These are phyloP conservation scores for Vultur gryphus DNA, from an alignment of 2,797 vertebrate species.

Conservation along the genomic window DNA sequence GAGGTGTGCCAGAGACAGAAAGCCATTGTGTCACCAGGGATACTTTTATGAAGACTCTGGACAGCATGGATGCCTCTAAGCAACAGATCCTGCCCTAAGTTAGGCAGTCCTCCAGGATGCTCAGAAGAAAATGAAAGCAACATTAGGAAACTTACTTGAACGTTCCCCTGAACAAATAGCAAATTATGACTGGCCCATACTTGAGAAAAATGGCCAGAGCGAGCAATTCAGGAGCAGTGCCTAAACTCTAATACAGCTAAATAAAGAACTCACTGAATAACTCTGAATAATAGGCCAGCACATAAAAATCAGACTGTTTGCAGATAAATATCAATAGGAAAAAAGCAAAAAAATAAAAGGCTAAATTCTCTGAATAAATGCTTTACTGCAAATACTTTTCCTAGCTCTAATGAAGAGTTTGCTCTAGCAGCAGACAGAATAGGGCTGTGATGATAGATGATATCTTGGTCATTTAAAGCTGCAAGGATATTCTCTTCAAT, in stretches of 20 bases:
- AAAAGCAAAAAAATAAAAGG: not conserved
- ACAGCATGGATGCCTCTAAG: not conserved
- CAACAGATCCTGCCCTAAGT: not conserved
- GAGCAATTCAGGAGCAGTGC: not conserved
- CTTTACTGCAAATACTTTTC: not conserved
- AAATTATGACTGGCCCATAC: not conserved
- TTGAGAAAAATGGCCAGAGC: not conserved
- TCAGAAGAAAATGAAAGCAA: not conserved
- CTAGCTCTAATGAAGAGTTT: not conserved
- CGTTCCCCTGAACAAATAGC: not conserved
- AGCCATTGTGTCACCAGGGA: not conserved
- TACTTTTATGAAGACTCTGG: not conserved
- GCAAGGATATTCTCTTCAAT: not conserved
- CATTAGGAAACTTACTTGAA: not conserved
- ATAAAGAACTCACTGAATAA: not conserved
- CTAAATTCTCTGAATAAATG: not conserved
- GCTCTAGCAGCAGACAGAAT: not conserved
- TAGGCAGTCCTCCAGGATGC: not conserved
- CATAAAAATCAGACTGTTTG: constrained; percentile 8
- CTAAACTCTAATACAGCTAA: not conserved
- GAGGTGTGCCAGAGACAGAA: not conserved
- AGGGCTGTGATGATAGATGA: not conserved
- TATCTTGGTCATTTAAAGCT: not conserved
- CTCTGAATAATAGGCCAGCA: not conserved
- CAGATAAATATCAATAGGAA: constrained; percentile 4